Conservation (phyloP, 2,888 invertebrate genomes). For the Drosophila atroscutellata region DNA sequence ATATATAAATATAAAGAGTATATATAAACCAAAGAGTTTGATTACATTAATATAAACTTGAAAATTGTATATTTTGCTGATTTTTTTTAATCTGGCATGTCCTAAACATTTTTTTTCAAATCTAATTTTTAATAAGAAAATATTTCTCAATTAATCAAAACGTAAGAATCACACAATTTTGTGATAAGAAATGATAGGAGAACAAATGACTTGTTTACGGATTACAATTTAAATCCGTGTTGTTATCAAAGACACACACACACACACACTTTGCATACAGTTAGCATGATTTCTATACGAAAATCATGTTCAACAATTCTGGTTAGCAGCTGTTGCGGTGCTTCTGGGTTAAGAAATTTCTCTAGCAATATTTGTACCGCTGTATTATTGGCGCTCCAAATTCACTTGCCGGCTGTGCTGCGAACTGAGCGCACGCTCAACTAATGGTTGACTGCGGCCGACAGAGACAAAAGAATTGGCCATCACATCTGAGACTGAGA, state of each 20-base stretch:
- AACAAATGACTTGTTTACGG: background rate
- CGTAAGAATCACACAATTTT: background rate
- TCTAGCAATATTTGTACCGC: conserved; percentile 21
- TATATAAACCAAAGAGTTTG: background rate
- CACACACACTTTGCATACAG: background rate
- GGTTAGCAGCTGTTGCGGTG: background rate
- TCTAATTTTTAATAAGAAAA: background rate
- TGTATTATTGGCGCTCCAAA: conserved; percentile 51
- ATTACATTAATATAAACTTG: background rate
- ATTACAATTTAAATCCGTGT: background rate
- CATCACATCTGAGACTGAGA: conserved; percentile 44
- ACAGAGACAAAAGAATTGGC: conserved; percentile 65
- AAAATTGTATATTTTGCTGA: background rate
- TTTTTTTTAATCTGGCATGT: background rate
- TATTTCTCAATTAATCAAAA: background rate
- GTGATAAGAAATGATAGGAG: background rate
- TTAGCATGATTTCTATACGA: background rate
- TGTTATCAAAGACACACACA: background rate
- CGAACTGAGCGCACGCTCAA: conserved; percentile 27
- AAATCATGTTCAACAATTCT: conserved; percentile 1
- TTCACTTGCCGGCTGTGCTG: conserved; percentile 45
- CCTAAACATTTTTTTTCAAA: background rate
- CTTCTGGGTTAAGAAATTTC: conserved; percentile 14
- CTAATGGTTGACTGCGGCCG: conserved; percentile 28
- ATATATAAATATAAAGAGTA: background rate